Percentiles rank a stretch among this genome's conserved stretches.
Evolutionary conservation across 2,888 invertebrate genomes (phyloP).

Genomic region (Euspilapteryx auroguttella): DNA sequence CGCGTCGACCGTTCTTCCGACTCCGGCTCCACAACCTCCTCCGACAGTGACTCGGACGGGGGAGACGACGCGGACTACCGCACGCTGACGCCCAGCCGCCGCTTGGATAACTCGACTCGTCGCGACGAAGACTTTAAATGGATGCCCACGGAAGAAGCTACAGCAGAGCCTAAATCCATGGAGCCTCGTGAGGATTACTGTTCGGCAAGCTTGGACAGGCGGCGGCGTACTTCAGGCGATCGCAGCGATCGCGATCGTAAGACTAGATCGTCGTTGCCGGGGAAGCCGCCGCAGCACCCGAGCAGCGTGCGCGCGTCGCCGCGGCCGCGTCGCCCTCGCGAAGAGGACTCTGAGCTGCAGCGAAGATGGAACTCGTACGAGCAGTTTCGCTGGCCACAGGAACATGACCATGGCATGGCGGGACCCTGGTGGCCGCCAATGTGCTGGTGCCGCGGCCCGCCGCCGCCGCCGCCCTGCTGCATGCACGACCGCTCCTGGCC

Average conservation of each 20-base stretch:
- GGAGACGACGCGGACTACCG: slow-evolving; percentile 61
- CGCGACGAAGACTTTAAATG: slow-evolving; percentile 72
- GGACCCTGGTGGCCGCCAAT: slow-evolving; percentile 48
- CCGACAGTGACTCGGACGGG: slow-evolving; percentile 35
- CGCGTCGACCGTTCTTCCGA: slow-evolving; percentile 41
- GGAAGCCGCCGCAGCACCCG: slow-evolving; percentile 52
- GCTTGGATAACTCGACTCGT: slow-evolving; percentile 61
- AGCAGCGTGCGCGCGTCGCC: slow-evolving; percentile 39
- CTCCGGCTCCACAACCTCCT: slow-evolving; percentile 31
- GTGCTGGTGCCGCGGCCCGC: slow-evolving; percentile 52
- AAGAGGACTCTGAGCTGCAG: slow-evolving; percentile 42
- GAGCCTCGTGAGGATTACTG: slow-evolving; percentile 34
- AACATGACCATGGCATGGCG: slow-evolving; percentile 7
- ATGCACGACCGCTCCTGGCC: slow-evolving; percentile 53
- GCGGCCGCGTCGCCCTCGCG: slow-evolving; percentile 31
- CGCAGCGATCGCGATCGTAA: slow-evolving; percentile 67
- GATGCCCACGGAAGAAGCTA: slow-evolving; percentile 50
- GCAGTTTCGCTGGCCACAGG: slow-evolving; percentile 63
- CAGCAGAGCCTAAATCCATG: slow-evolving; percentile 20
- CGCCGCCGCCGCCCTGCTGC: slow-evolving; percentile 43
- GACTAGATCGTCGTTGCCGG: slow-evolving; percentile 61
- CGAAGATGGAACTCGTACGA: slow-evolving; percentile 59
- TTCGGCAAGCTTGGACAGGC: slow-evolving; percentile 58
- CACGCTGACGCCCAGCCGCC: slow-evolving; percentile 38
- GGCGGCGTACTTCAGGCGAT: slow-evolving; percentile 45